Evolutionary conservation across 2,113 vertebrate species (phyloP).

Genomic region (Ailuropoda melanoleuca): DNA sequence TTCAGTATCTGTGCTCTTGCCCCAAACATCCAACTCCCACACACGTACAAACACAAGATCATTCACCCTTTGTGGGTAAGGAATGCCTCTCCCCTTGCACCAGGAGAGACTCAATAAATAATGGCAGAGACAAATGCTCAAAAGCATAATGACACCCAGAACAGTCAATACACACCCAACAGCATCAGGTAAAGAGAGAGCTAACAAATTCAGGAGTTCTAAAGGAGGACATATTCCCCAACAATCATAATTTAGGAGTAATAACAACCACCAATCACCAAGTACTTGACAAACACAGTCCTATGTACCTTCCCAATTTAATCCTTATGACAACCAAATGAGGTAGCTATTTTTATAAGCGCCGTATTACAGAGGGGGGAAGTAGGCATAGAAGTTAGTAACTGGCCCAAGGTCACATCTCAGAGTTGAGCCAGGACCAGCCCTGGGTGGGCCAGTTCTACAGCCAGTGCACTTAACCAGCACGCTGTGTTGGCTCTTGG

Average conservation of each 20-base stretch:
- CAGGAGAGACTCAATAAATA: background rate
- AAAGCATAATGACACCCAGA: background rate
- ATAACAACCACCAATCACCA: background rate
- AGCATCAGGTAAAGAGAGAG: background rate
- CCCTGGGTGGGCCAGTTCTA: background rate
- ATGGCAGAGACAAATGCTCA: background rate
- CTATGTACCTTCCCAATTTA: background rate
- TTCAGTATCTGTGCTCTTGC: background rate
- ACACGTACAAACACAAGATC: background rate
- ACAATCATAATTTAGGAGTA: background rate
- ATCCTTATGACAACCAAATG: background rate
- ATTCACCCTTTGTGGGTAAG: background rate
- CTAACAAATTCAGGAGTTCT: background rate
- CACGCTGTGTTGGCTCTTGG: background rate
- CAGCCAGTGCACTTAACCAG: background rate
- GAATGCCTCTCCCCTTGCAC: background rate
- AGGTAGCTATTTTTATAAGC: background rate
- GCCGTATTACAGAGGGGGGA: background rate
- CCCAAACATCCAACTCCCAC: background rate
- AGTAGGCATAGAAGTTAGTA: background rate
- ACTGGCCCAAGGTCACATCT: background rate
- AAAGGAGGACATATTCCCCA: background rate
- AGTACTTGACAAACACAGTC: background rate
- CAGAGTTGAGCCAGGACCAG: background rate
- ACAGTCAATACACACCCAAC: background rate